Evolutionary conservation across 2,797 vertebrate species (phyloP).

Genomic region (Rhyacichthys aspro): DNA sequence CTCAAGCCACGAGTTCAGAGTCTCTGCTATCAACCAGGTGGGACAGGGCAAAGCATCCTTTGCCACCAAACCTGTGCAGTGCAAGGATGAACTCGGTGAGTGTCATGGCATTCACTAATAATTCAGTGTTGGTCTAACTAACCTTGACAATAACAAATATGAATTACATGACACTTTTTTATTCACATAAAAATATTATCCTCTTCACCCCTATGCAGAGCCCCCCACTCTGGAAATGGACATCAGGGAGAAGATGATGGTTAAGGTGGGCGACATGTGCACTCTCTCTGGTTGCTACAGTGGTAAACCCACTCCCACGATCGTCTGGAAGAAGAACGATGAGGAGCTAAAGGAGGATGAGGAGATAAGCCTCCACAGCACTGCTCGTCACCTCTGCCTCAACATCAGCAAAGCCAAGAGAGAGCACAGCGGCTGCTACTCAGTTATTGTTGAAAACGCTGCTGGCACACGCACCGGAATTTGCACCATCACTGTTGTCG

Average conservation of each 20-base stretch:
- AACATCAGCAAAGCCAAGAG: slow-evolving; percentile 88
- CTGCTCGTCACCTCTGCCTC: slow-evolving; percentile 84
- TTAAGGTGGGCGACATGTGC: slow-evolving; percentile 93
- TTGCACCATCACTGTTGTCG: slow-evolving; percentile 92
- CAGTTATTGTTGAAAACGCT: slow-evolving; percentile 88
- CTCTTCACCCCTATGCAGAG: slow-evolving; percentile 72
- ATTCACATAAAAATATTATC: background rate
- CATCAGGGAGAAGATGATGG: slow-evolving; percentile 89
- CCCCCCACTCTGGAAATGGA: slow-evolving; percentile 92
- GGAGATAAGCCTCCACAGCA: slow-evolving; percentile 84
- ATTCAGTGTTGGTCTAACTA: background rate
- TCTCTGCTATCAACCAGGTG: slow-evolving; percentile 92
- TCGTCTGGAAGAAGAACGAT: slow-evolving; percentile 92
- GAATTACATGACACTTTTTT: background rate
- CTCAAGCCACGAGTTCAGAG: slow-evolving; percentile 93
- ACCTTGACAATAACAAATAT: background rate
- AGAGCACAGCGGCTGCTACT: slow-evolving; percentile 91
- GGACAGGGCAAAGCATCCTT: slow-evolving; percentile 96
- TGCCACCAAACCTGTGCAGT: slow-evolving; percentile 95
- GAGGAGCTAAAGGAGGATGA: slow-evolving; percentile 86
- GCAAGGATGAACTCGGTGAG: slow-evolving; percentile 96
- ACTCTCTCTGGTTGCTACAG: slow-evolving; percentile 87
- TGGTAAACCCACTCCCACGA: slow-evolving; percentile 89
- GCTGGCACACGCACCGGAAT: slow-evolving; percentile 89
- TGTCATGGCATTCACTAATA: background rate